These are phyloP conservation scores for Eulacestoma nigropectus DNA, from an alignment of 2,113 vertebrate species.

Conservation along the genomic window DNA sequence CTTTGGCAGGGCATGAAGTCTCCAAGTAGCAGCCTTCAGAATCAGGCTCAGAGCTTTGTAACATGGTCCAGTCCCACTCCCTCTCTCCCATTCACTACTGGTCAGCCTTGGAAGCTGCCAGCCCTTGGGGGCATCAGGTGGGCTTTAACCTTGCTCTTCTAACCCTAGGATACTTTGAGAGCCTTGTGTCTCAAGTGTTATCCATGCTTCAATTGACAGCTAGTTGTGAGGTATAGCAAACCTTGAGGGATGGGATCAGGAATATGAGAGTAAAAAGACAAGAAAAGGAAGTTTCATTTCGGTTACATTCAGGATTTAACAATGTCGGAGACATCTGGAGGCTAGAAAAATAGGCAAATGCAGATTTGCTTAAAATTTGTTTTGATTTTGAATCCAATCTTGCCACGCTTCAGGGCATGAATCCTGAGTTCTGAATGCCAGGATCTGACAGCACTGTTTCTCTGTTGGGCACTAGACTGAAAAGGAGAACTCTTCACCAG, in stretches of 20 bases:
- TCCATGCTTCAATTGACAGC: accelerated
- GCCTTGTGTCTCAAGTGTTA: accelerated
- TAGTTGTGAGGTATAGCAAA: not conserved
- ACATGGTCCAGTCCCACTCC: not conserved
- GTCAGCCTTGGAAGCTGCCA: not conserved
- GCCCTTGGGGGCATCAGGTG: too few relatives aligned
- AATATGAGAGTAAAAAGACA: not conserved
- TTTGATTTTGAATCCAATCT: not conserved
- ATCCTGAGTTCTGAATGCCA: not conserved
- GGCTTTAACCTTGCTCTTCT: not conserved
- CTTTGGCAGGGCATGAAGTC: not conserved
- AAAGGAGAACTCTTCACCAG: not conserved
- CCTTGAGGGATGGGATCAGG: not conserved
- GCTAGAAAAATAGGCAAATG: not conserved
- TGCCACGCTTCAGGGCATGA: not conserved
- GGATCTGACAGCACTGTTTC: not conserved
- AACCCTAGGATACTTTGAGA: not conserved
- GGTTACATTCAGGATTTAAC: not conserved
- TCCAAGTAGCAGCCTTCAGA: not conserved
- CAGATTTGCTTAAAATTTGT: not conserved
- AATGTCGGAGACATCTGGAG: not conserved
- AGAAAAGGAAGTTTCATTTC: not conserved
- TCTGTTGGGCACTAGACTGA: not conserved
- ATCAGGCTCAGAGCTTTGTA: not conserved
- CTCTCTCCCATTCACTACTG: not conserved